Percentiles rank a stretch among this genome's conserved stretches.
These are phyloP conservation scores for Drosophila nr. fundita DNA, from an alignment of 2,888 invertebrate species.

Conservation along the genomic window DNA sequence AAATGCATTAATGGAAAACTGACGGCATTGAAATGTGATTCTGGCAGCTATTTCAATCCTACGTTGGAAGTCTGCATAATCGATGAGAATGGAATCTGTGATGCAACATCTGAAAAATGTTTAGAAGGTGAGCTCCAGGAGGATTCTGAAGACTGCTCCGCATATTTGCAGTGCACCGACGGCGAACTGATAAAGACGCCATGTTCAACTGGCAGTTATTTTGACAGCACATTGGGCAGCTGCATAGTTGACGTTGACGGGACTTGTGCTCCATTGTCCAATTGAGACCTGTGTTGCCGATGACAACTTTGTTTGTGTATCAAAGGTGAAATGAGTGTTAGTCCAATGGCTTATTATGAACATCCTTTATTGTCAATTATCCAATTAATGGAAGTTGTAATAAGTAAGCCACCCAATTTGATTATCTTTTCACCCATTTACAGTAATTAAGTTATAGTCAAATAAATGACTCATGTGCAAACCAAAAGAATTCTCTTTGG, in stretches of 20 bases:
- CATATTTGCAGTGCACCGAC: slow-evolving; percentile 2
- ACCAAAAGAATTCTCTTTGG: neutral
- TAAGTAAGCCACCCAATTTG: slow-evolving; percentile 9
- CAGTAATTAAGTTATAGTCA: slow-evolving; percentile 7
- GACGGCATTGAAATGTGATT: neutral
- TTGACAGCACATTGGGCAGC: slow-evolving; percentile 11
- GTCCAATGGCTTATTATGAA: neutral
- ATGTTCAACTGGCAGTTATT: slow-evolving; percentile 41
- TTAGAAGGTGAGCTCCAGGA: no score
- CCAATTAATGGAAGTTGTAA: slow-evolving; percentile 1
- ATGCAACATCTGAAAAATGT: no score
- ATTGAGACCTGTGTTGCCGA: slow-evolving; percentile 15
- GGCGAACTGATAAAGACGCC: slow-evolving; percentile 20
- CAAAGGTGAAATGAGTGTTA: neutral
- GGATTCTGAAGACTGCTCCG: no score
- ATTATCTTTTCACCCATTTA: slow-evolving; percentile 1
- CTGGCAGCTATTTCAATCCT: neutral
- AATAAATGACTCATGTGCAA: neutral
- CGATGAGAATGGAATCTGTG: no score
- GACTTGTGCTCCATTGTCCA: slow-evolving; percentile 11
- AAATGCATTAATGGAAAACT: slow-evolving; percentile 12
- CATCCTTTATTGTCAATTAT: neutral
- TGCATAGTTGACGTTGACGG: slow-evolving; percentile 29
- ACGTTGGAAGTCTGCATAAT: no score
- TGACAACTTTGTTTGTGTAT: slow-evolving; percentile 8